These are phyloP conservation scores for Odontesthes bonariensis DNA, from an alignment of 2,113 vertebrate genomes.

Conservation along the genomic window DNA sequence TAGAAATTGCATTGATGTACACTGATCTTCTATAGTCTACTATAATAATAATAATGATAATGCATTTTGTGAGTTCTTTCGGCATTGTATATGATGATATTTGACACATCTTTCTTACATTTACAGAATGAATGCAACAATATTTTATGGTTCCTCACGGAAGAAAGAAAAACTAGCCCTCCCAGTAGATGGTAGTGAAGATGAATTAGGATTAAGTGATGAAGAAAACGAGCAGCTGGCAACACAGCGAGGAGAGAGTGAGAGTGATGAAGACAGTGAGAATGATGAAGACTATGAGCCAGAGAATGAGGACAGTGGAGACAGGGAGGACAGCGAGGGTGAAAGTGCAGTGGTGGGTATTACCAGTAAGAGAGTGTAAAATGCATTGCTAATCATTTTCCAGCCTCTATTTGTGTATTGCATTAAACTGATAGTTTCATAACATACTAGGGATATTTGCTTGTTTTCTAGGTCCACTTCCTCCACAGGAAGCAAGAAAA, in stretches of 20 bases:
- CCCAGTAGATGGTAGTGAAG: not conserved
- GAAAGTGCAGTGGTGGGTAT: too few species aligned
- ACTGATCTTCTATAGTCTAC: too few species aligned
- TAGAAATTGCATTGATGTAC: too few species aligned
- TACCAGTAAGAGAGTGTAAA: not conserved
- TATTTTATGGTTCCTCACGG: not conserved
- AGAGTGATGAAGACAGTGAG: not conserved
- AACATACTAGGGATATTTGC: not conserved
- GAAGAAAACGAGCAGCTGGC: slow-evolving; percentile 3
- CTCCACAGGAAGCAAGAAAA: too few species aligned
- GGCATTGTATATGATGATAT: too few species aligned
- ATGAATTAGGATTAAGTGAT: slow-evolving; percentile 1
- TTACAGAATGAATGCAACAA: slow-evolving; percentile 3
- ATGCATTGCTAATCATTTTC: too few species aligned
- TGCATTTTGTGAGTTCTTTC: too few species aligned
- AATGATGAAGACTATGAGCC: not conserved
- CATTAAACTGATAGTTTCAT: not conserved
- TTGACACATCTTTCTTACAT: not conserved
- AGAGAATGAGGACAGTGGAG: not conserved
- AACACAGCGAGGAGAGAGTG: not conserved
- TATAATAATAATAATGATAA: too few species aligned
- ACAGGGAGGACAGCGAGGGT: not conserved
- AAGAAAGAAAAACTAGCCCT: not conserved
- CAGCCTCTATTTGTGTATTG: not conserved
- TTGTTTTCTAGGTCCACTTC: too few species aligned